phyloP scores from a whole-genome alignment of 1,140 invertebrate genomes.

The Mactra quadrangularis region DNA sequence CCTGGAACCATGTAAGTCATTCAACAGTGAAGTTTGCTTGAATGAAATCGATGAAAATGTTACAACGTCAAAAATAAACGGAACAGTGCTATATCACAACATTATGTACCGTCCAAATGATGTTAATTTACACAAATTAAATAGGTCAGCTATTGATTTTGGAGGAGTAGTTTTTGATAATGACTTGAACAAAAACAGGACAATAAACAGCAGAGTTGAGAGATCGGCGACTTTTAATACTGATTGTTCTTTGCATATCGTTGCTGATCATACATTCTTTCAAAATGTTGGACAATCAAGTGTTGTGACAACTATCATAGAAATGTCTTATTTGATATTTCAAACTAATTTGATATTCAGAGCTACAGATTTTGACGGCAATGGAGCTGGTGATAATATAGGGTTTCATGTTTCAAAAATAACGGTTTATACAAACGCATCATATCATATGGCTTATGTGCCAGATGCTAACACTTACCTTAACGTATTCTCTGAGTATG shows the following conservation, averaged over 20 bases:
- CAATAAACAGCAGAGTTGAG: background rate
- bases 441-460: slow-evolving; percentile 63
- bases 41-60: too few species aligned
- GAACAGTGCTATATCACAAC: background rate
- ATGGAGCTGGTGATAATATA: slow-evolving; percentile 75
- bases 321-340: slow-evolving; percentile 68
- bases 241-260: slow-evolving; percentile 70
- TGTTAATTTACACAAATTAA: slow-evolving; percentile 11
- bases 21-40: too few species aligned
- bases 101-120: slow-evolving; percentile 36
- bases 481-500: slow-evolving; percentile 71
- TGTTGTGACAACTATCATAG: slow-evolving; percentile 65
- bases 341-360: slow-evolving; percentile 75
- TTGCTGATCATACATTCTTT: slow-evolving; percentile 75
- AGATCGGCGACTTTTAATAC: background rate
- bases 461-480: slow-evolving; percentile 68
- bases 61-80: too few species aligned
- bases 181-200: too few species aligned
- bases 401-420: slow-evolving; percentile 76
- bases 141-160: background rate
- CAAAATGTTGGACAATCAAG: slow-evolving; percentile 62
- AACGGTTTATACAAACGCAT: slow-evolving; percentile 60
- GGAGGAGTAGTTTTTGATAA: background rate
- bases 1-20: slow-evolving; percentile 13
- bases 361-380: slow-evolving; percentile 76